Conservation (phyloP, 2,888 invertebrate species). For the Drosophila anomalata region DNA sequence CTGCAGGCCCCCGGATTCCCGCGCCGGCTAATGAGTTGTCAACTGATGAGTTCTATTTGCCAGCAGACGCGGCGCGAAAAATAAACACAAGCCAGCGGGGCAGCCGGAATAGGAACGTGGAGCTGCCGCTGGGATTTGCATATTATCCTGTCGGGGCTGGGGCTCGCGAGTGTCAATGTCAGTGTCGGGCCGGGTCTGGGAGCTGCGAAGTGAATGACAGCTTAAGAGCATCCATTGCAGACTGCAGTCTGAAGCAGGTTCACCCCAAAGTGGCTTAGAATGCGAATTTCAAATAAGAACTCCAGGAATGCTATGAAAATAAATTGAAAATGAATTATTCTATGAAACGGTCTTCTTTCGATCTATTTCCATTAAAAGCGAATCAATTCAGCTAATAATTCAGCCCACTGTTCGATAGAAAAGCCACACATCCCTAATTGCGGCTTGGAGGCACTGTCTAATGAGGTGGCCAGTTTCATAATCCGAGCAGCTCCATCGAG, state of each 20-base stretch:
- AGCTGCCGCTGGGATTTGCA: slow-evolving; percentile 39
- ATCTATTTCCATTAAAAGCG: slow-evolving; percentile 10
- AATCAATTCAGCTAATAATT: background rate
- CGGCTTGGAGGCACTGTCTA: slow-evolving; percentile 6
- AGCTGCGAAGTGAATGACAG: slow-evolving; percentile 23
- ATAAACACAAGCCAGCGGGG: slow-evolving; percentile 9
- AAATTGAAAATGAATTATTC: too few relatives aligned
- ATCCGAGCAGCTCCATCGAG: slow-evolving; percentile 20
- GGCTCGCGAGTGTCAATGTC: slow-evolving; percentile 49
- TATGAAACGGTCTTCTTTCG: too few relatives aligned
- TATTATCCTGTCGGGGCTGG: slow-evolving; percentile 44
- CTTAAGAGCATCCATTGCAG: slow-evolving; percentile 36
- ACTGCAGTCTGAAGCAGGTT: background rate
- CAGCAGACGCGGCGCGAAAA: slow-evolving; percentile 30
- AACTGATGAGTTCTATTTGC: slow-evolving; percentile 59
- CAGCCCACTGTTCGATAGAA: too few relatives aligned
- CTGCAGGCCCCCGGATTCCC: background rate
- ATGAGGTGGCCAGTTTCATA: slow-evolving; percentile 26
- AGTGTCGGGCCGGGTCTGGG: slow-evolving; percentile 38
- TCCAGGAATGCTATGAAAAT: background rate
- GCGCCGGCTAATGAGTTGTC: slow-evolving; percentile 70
- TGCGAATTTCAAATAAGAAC: background rate
- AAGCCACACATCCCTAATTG: background rate
- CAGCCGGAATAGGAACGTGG: slow-evolving; percentile 7
- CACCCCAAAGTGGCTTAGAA: slow-evolving; percentile 1